A percentile compares a stretch with the other conserved stretches of the same genome.
These are phyloP conservation scores for Bujurquina vittata DNA, from an alignment of 2,113 vertebrate genomes.

Conservation along the genomic window DNA sequence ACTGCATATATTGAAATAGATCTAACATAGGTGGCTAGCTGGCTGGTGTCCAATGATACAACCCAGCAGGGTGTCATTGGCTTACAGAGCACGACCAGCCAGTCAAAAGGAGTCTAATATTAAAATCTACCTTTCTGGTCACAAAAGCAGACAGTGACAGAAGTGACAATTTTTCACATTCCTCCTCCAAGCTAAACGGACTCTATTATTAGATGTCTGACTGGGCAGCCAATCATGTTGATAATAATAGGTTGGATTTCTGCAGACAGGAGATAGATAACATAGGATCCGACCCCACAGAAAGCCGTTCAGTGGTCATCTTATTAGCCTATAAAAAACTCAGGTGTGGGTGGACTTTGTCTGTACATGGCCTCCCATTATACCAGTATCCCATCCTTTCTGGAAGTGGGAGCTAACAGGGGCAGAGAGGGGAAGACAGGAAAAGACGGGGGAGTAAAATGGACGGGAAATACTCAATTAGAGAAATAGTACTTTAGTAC, in stretches of 20 bases:
- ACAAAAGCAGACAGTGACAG: conserved; percentile 15
- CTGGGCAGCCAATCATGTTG: conserved; percentile 60
- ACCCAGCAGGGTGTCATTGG: conserved; percentile 9
- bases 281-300: conserved; percentile 59
- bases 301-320: conserved; percentile 58
- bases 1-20: conserved; percentile 1
- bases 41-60: conserved; percentile 13
- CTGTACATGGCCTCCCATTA: conserved; percentile 63
- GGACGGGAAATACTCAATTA: conserved; percentile 10
- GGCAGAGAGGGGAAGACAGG: background rate
- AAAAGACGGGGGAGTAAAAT: background rate
- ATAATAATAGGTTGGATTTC: conserved; percentile 61
- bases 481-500: background rate
- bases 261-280: conserved; percentile 48
- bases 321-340: conserved; percentile 80
- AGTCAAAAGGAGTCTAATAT: conserved; percentile 24
- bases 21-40: background rate
- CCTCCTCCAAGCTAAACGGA: conserved; percentile 19
- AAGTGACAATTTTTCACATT: conserved; percentile 30
- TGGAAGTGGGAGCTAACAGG: conserved; percentile 51
- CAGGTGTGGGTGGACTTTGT: conserved; percentile 73
- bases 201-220: conserved; percentile 58
- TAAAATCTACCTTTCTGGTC: conserved; percentile 25
- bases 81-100: background rate
- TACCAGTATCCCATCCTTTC: conserved; percentile 74